Conservation (phyloP, 2,797 vertebrate genomes). For the Trachops cirrhosus region DNA sequence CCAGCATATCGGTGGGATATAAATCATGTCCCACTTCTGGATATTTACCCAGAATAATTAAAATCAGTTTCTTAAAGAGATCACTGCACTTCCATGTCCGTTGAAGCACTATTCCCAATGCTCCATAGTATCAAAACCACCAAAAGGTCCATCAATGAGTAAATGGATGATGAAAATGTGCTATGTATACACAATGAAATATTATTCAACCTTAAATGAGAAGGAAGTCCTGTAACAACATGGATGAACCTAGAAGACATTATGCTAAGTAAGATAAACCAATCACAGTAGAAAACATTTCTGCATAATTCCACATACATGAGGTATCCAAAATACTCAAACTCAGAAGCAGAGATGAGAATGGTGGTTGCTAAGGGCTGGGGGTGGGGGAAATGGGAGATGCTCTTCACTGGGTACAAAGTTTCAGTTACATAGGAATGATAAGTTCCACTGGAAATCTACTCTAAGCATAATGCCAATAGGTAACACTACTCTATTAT, state of each 20-base stretch:
- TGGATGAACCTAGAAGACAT: background rate
- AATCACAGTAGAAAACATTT: background rate
- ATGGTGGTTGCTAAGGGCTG: background rate
- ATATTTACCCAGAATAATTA: background rate
- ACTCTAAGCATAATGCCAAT: background rate
- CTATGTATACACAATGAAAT: too few relatives aligned
- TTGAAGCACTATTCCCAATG: background rate
- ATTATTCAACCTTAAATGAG: background rate
- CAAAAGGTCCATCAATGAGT: background rate
- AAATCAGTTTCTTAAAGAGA: background rate
- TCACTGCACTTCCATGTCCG: too few relatives aligned
- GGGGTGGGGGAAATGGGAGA: accelerated
- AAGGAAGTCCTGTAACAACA: background rate
- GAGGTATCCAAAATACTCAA: too few relatives aligned
- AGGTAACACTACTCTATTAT: background rate
- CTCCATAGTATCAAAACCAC: background rate
- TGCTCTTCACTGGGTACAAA: accelerated
- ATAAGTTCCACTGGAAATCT: background rate
- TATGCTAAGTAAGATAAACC: background rate
- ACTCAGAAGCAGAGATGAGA: background rate
- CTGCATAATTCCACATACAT: accelerated
- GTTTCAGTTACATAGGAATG: background rate
- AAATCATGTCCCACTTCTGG: background rate
- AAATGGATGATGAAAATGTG: background rate
- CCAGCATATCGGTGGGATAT: too few relatives aligned